A percentile compares a stretch with the other conserved stretches of the same genome.
Evolutionary conservation across 2,113 vertebrate species (phyloP).

Genomic region (Tauraco erythrolophus): DNA sequence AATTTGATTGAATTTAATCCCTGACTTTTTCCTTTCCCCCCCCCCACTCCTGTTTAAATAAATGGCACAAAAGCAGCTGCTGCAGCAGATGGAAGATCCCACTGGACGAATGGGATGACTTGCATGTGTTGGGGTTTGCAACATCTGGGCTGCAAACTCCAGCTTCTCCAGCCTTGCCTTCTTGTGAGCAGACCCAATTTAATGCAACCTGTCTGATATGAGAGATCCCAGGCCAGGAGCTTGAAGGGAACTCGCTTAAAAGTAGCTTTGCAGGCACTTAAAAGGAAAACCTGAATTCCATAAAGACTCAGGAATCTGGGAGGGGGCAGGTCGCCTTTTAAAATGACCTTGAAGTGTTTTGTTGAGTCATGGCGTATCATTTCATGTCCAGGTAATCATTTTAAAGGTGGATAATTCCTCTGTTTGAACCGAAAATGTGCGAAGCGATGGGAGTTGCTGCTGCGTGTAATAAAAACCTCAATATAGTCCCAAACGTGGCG

Average conservation of each 20-base stretch:
- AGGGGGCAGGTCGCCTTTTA: background rate
- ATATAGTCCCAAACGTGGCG: rapidly evolving
- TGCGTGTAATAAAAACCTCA: rapidly evolving
- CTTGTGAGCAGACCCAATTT: background rate
- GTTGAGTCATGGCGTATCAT: background rate
- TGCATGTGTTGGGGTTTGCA: background rate
- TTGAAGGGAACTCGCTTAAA: background rate
- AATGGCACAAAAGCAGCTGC: background rate
- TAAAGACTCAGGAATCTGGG: background rate
- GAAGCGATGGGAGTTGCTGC: background rate
- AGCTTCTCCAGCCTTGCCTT: background rate
- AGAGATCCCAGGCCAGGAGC: background rate
- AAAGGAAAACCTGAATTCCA: background rate
- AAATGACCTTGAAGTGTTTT: background rate
- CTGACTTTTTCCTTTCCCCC: background rate
- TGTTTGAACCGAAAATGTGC: background rate
- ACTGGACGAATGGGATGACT: background rate
- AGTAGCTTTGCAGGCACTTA: background rate
- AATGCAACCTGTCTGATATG: background rate
- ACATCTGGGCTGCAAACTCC: constrained; percentile 4
- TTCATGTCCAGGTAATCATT: rapidly evolving
- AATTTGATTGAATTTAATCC: background rate
- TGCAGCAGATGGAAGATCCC: background rate
- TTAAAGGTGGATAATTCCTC: background rate
- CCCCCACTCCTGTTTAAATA: background rate